Conservation (phyloP, 2,113 vertebrate species). For the Stomatorhinus ivindoensis region DNA sequence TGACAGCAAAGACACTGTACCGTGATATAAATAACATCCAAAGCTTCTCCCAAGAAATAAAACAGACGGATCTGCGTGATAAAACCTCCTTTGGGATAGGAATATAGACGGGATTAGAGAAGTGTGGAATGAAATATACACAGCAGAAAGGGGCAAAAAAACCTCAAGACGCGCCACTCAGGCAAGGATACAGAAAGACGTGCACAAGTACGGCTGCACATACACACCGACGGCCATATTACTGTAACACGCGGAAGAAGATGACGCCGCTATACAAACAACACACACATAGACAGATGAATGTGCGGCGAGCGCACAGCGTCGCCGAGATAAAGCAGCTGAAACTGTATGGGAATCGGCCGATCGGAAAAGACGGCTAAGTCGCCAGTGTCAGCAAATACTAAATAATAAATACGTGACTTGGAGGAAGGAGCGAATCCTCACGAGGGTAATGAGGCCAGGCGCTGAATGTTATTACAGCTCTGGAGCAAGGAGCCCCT, state of each 20-base stretch:
- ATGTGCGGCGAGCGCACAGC: neutral
- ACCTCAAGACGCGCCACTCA: neutral
- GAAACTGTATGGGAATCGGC: slow-evolving; percentile 6
- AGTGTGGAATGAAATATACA: neutral
- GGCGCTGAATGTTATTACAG: slow-evolving; percentile 34
- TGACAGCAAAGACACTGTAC: neutral
- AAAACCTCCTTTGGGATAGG: neutral
- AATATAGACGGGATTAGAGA: neutral
- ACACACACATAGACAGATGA: neutral
- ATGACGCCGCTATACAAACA: neutral
- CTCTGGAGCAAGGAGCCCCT: slow-evolving; percentile 28
- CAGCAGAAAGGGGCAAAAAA: neutral
- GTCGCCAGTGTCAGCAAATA: slow-evolving; percentile 32
- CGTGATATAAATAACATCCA: neutral
- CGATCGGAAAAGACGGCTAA: slow-evolving; percentile 44
- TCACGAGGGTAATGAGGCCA: slow-evolving; percentile 54
- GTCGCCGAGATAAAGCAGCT: neutral
- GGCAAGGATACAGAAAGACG: neutral
- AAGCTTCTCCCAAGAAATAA: neutral
- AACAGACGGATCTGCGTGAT: neutral
- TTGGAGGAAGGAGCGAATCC: slow-evolving; percentile 42
- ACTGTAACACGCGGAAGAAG: neutral
- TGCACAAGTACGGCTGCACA: neutral
- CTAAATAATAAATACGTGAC: slow-evolving; percentile 61
- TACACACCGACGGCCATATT: neutral